Evolutionary conservation across 2,888 invertebrate species (phyloP), one percentile per base, ranked within the genome.

Genomic region (Nebria salina): DNA sequence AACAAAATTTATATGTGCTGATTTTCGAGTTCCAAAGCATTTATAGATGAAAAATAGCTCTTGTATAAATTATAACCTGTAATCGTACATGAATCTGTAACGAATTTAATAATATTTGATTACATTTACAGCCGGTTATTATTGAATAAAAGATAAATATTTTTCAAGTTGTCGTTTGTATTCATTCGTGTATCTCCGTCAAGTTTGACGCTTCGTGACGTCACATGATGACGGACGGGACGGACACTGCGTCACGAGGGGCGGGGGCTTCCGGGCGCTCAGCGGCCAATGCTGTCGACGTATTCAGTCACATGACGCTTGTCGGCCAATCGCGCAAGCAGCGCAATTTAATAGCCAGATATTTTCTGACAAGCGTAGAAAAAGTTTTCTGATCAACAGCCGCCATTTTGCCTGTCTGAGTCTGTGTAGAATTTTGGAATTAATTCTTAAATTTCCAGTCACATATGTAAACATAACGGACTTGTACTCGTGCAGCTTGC

Each of bases 291-390:
- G 54, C 7, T 2, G 54, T 2, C 54, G 54, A 34, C 34, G 83
- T 84, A 77, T 82, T 76, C 70, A 82, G 86, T 90, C 92, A 92
- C 90, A 89, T 92, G 92, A 86, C 66, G 82, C n/a, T 0, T 68
- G 82, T 82, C 83, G 83, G 83, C 91, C 91, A 91, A 91, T 91
- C 84, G 84, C 84, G 85, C 82, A 15, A 78, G 83, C 83, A 84
- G 86, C 86, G 87, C 89, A 87, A 86, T 86, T 88, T 89, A 88
- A 87, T 90, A 90, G 89, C 89, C 90, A 90, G 90, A 90, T 91
- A 91, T 92, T 91, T 94, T 94, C 93, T 95, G 95, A 95, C 95
- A 95, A 95, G 95, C 95, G 95, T 95, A 95, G 94, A 95, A 95
- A 95, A 96, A 95, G 94, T 95, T 95, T 93, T 95, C 95, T 54